Percentiles rank a stretch among this genome's conserved stretches.
Evolutionary conservation across 2,888 invertebrate species (phyloP).

Genomic region (Rhabditophanes sp.): DNA sequence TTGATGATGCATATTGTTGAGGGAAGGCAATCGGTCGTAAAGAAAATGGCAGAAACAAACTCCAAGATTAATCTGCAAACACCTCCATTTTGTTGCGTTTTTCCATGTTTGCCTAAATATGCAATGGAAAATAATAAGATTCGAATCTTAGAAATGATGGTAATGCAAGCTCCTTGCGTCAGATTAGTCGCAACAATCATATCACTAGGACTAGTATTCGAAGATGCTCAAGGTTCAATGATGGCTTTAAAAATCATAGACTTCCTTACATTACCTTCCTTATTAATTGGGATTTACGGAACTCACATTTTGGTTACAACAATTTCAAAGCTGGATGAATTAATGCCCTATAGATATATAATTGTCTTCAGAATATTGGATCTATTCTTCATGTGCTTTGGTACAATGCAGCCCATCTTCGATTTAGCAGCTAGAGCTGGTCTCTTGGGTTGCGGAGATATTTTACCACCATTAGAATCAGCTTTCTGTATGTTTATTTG

Average conservation of each 20-base stretch:
- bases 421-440: constrained; percentile 32
- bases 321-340: constrained; percentile 32
- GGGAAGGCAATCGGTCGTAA: constrained; percentile 17
- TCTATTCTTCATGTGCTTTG: constrained; percentile 16
- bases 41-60: constrained; percentile 12
- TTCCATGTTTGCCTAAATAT: constrained; percentile 37
- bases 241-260: constrained; percentile 37
- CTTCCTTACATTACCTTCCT: constrained; percentile 32
- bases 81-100: constrained; percentile 40
- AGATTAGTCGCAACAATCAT: constrained; percentile 32
- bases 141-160: constrained; percentile 32
- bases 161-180: constrained; percentile 30
- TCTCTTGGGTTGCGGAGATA: constrained; percentile 16
- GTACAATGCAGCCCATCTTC: constrained; percentile 29
- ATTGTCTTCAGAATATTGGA: constrained; percentile 22
- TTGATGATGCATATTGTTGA: constrained; percentile 35
- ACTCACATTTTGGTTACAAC: constrained; percentile 41
- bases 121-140: constrained; percentile 26
- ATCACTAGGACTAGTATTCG: constrained; percentile 34
- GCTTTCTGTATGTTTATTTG: constrained; percentile 18
- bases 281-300: constrained; percentile 38
- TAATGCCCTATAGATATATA: constrained; percentile 31
- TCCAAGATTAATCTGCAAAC: constrained; percentile 14
- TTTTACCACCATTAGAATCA: constrained; percentile 15
- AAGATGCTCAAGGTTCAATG: constrained; percentile 27